phyloP scores from a whole-genome alignment of 2,113 vertebrate species.

The Montifringilla adamsi region DNA sequence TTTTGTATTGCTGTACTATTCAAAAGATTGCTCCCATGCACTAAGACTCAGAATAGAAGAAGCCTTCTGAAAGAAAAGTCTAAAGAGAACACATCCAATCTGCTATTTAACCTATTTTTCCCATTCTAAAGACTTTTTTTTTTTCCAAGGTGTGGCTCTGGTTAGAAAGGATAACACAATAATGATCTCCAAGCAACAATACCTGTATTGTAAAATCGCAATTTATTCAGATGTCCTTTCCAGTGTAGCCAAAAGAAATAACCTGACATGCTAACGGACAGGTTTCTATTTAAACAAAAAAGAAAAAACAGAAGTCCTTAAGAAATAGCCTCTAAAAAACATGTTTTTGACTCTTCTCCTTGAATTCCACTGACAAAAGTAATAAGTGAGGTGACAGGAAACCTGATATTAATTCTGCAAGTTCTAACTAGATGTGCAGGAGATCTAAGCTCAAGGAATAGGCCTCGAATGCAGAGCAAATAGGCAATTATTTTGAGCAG shows the following conservation, averaged over 20 bases:
- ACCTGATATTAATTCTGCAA: slow-evolving; percentile 45
- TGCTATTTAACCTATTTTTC: not conserved
- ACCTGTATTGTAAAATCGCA: slow-evolving; percentile 15
- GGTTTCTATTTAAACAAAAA: slow-evolving; percentile 36
- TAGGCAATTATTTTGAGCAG: slow-evolving; percentile 51
- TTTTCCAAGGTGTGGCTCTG: not conserved
- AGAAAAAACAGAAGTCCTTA: not conserved
- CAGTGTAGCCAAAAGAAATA: slow-evolving; percentile 49
- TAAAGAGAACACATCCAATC: not conserved
- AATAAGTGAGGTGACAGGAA: slow-evolving; percentile 54
- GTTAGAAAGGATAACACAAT: not conserved
- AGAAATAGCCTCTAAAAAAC: slow-evolving; percentile 47
- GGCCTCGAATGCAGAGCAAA: slow-evolving; percentile 26
- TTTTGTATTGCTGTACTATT: not conserved
- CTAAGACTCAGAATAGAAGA: not conserved
- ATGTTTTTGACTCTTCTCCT: slow-evolving; percentile 13
- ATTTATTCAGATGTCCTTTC: slow-evolving; percentile 52
- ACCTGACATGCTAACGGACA: slow-evolving; percentile 24
- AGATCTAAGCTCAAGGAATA: slow-evolving; percentile 35
- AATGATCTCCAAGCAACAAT: slow-evolving; percentile 44
- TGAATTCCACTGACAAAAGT: slow-evolving; percentile 61
- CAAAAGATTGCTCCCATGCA: not conserved
- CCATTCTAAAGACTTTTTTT: not conserved
- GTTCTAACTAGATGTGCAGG: slow-evolving; percentile 47
- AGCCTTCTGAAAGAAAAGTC: not conserved